Base-by-base conservation (phyloP, 2,888 invertebrate species). In the Netelia fuscicornis region DNA sequence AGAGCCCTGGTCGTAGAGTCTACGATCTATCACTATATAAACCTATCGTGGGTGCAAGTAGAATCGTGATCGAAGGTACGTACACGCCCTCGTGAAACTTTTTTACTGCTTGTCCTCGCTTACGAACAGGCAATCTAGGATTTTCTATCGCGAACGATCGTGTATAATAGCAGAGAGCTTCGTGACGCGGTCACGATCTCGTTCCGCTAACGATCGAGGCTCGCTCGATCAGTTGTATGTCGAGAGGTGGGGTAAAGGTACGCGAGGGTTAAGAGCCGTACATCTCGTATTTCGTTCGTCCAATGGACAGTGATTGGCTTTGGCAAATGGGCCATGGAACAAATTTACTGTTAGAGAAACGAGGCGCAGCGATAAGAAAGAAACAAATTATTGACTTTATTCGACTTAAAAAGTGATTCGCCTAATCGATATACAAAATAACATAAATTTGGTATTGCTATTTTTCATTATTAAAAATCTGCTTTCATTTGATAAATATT, bases 121-220 rank as follows among this genome's bases (percentile, higher is more conserved):
- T 67, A 62, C 60, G 44, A 72, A 52, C 54, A 58, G 56, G 64
- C 58, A 72, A 82, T 72, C 75, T 79, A 30, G 70, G 64, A 75
- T 75, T 77, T 78, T 67, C 70, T 67, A 75, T 83, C 79, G 70
- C 30, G 62, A 83, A 78, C 78, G 82, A 83, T 78, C 78, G 72
- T 83, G 68, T 74, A 54, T 60, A 77, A 60, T 60, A 82, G 68
- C 67, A 37, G 72, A 25, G 25, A 52, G 60, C 79, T 44, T 48
- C 58, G 65, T 67, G 65, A 65, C 65, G 56, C 58, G 80, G 56
- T 74, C 74, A 62, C 67, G 78, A 83, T 79, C 77, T 72, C 82
- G 71, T 75, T 75, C 79, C 64, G 58, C 64, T 75, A 83, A 83
- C 58, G 74, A 83, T 83, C 70, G 48, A 72, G 72, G 48, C 68